Percentiles rank a stretch among this genome's conserved stretches.
Evolutionary conservation across 2,888 invertebrate species (phyloP).

Genomic region (Brachyptera putata): DNA sequence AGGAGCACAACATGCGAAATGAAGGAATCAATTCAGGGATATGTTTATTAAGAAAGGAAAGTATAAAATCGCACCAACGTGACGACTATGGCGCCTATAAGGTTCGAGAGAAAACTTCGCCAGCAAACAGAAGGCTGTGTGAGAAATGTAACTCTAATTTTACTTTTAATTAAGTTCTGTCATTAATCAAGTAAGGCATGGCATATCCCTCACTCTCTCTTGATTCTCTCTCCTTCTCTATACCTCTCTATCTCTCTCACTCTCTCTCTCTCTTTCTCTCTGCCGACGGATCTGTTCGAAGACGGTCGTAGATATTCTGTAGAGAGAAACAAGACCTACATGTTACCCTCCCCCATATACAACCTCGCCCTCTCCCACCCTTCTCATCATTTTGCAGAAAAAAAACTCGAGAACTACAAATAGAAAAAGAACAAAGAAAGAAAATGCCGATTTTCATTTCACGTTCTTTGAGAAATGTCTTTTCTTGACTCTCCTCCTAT

Average conservation of each 20-base stretch:
- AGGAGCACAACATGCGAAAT: not conserved
- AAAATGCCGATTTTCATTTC: constrained; percentile 18
- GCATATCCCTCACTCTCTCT: too few species aligned
- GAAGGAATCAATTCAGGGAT: not conserved
- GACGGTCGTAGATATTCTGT: not conserved
- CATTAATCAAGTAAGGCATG: constrained; percentile 49
- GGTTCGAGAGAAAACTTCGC: too few species aligned
- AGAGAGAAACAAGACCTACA: constrained; percentile 12
- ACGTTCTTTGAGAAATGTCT: constrained; percentile 1
- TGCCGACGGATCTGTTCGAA: not conserved
- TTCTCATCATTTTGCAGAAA: too few species aligned
- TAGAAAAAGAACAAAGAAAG: constrained; percentile 5
- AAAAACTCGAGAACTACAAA: constrained; percentile 6
- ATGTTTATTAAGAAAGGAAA: too few species aligned
- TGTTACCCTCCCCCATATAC: constrained; percentile 15
- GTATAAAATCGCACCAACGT: too few species aligned
- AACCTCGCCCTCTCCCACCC: constrained; percentile 3
- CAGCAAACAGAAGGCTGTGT: constrained; percentile 24
- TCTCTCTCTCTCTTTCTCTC: too few species aligned
- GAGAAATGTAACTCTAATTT: constrained; percentile 45
- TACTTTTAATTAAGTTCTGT: constrained; percentile 51
- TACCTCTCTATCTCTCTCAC: too few species aligned
- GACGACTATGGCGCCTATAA: too few species aligned
- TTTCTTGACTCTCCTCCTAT: not conserved
- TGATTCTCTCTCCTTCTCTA: too few species aligned